Evolutionary conservation across 2,888 invertebrate species (phyloP).

Genomic region (Xylota sylvarum): DNA sequence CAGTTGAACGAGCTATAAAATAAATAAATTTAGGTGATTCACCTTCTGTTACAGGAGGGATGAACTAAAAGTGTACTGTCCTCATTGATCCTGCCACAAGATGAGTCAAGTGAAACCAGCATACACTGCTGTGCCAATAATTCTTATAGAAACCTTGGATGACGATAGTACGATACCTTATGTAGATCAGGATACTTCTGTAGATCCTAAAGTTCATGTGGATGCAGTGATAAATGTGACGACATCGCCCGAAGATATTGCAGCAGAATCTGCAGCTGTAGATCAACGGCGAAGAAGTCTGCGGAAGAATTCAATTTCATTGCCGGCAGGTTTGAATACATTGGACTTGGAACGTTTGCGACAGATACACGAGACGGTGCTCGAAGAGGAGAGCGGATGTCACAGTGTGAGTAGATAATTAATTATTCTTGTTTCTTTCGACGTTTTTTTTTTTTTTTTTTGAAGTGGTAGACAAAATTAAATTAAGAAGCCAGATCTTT

Average conservation of each 20-base stretch:
- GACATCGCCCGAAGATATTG: slow-evolving; percentile 86
- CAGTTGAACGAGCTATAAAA: slow-evolving; percentile 13
- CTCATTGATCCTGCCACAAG: slow-evolving; percentile 15
- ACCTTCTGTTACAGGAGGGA: slow-evolving; percentile 30
- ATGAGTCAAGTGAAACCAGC: slow-evolving; percentile 53
- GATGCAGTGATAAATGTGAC: slow-evolving; percentile 85
- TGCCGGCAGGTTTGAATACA: slow-evolving; percentile 89
- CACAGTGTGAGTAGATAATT: slow-evolving; percentile 81
- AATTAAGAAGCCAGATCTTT: slow-evolving; percentile 5
- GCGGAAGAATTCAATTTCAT: slow-evolving; percentile 90
- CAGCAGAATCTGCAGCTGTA: slow-evolving; percentile 91
- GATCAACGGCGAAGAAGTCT: slow-evolving; percentile 80
- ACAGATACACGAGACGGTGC: slow-evolving; percentile 81
- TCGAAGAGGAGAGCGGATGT: slow-evolving; percentile 80
- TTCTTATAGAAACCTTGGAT: slow-evolving; percentile 54
- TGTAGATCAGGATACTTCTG: slow-evolving; percentile 54
- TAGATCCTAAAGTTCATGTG: slow-evolving; percentile 4
- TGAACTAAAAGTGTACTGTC: slow-evolving; percentile 52
- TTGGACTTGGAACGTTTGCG: slow-evolving; percentile 87
- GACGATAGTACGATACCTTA: slow-evolving; percentile 68
- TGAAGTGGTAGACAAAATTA: neutral
- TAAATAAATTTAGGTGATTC: slow-evolving; percentile 50
- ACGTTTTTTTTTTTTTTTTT: slow-evolving; percentile 14
- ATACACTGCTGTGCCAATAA: slow-evolving; percentile 64
- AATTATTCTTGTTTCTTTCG: neutral